phyloP scores from a whole-genome alignment of 1,140 invertebrate species.

The Drosophila mayri region DNA sequence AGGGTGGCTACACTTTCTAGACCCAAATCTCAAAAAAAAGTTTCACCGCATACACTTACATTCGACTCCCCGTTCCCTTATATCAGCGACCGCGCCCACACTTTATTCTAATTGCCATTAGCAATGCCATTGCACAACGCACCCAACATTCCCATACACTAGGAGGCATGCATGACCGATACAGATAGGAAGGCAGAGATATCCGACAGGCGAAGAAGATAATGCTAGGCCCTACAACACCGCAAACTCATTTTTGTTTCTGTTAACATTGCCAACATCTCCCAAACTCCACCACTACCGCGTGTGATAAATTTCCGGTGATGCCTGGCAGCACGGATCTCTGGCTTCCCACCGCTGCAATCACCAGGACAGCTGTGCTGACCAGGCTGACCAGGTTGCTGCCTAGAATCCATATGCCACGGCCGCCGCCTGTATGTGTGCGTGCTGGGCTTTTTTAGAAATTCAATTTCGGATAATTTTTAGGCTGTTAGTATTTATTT shows the following conservation, averaged over 20 bases:
- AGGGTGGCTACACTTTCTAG: constrained; percentile 82
- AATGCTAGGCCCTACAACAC: background rate
- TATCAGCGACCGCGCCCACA: constrained; percentile 61
- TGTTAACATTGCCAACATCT: background rate
- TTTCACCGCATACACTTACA: constrained; percentile 21
- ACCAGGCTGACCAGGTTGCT: background rate
- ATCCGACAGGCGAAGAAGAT: constrained; percentile 1
- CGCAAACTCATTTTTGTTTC: background rate
- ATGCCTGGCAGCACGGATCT: constrained; percentile 10
- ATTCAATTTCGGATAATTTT: constrained; percentile 22
- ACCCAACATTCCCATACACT: constrained; percentile 7
- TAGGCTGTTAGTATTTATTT: constrained; percentile 60
- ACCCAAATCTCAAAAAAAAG: background rate
- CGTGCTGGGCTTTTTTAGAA: constrained; percentile 22
- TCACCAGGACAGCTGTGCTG: constrained; percentile 30
- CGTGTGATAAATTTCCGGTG: constrained; percentile 9
- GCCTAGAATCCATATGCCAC: background rate
- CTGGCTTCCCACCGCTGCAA: background rate
- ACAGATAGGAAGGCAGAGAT: constrained; percentile 4
- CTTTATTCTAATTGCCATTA: constrained; percentile 9
- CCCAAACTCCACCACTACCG: background rate
- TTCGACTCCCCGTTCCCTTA: constrained; percentile 8
- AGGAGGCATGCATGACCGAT: constrained; percentile 38
- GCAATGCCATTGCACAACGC: constrained; percentile 6
- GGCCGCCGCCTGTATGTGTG: constrained; percentile 20